These are phyloP conservation scores for Xiphias gladius DNA, from an alignment of 2,113 vertebrate genomes.

Conservation along the genomic window DNA sequence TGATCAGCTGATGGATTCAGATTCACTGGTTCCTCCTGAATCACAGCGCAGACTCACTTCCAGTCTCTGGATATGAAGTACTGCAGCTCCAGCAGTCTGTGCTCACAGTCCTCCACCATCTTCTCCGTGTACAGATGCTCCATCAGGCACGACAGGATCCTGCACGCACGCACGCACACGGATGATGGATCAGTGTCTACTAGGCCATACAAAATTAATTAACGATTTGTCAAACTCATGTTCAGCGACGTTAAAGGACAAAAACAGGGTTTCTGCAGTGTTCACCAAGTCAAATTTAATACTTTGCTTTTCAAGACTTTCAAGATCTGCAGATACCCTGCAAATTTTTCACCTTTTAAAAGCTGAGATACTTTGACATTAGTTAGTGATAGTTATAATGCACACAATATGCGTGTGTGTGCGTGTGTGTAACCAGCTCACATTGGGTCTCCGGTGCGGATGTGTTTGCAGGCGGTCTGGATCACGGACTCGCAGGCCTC, in stretches of 20 bases:
- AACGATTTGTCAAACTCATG: background rate
- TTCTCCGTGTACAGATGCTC: conserved; percentile 98
- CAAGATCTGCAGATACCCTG: too few relatives aligned
- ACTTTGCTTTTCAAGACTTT: too few relatives aligned
- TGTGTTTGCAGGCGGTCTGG: conserved; percentile 98
- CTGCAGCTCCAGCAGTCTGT: conserved; percentile 94
- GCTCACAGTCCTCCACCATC: conserved; percentile 97
- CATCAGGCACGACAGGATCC: conserved; percentile 98
- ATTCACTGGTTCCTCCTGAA: background rate
- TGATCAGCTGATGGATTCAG: background rate
- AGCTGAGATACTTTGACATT: too few relatives aligned
- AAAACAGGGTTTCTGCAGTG: background rate
- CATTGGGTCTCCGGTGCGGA: conserved; percentile 97
- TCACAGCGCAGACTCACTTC: conserved; percentile 86
- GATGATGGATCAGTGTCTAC: too few relatives aligned
- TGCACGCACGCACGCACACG: conserved; percentile 56
- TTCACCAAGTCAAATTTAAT: background rate
- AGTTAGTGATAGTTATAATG: too few relatives aligned
- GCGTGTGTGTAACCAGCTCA: conserved; percentile 75
- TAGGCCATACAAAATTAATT: background rate
- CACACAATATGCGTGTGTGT: background rate
- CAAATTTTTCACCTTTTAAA: too few relatives aligned
- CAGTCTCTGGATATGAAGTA: conserved; percentile 98
- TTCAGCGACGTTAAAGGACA: background rate
- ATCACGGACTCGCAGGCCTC: conserved; percentile 98